Evolutionary conservation across 2,113 vertebrate species (phyloP).

Genomic region (Pterophyllum scalare): DNA sequence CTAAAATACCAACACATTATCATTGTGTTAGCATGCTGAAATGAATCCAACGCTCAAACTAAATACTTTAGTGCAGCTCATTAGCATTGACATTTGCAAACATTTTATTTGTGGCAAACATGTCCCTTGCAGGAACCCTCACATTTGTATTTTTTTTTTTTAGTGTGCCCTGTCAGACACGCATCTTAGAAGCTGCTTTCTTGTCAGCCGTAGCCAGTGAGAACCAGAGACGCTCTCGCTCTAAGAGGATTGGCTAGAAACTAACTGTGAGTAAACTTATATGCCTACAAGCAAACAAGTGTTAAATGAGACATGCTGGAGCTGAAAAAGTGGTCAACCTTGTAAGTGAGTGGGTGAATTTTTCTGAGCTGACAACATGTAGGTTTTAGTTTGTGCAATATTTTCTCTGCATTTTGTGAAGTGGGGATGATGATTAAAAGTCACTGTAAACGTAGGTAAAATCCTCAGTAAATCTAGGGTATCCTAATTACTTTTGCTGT

Average conservation of each 20-base stretch:
- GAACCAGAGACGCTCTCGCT: not conserved
- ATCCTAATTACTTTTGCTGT: constrained; percentile 23
- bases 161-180: not conserved
- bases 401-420: not conserved
- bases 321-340: not conserved
- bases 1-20: not conserved
- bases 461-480: not conserved
- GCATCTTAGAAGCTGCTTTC: not conserved
- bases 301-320: not conserved
- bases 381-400: not conserved
- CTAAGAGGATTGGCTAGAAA: not conserved
- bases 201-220: not conserved
- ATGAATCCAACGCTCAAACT: not conserved
- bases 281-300: not conserved
- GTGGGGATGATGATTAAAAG: not conserved
- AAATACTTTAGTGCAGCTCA: not conserved
- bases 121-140: not conserved
- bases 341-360: not conserved
- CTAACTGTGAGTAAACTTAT: not conserved
- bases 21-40: not conserved
- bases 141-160: not conserved
- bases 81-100: not conserved
- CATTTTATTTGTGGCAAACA: not conserved
- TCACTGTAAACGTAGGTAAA: not conserved
- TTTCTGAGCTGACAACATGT: not conserved